These are phyloP conservation scores for Drosophila melanogaster DNA, from an alignment of 1,140 invertebrate genomes.

Conservation along the genomic window DNA sequence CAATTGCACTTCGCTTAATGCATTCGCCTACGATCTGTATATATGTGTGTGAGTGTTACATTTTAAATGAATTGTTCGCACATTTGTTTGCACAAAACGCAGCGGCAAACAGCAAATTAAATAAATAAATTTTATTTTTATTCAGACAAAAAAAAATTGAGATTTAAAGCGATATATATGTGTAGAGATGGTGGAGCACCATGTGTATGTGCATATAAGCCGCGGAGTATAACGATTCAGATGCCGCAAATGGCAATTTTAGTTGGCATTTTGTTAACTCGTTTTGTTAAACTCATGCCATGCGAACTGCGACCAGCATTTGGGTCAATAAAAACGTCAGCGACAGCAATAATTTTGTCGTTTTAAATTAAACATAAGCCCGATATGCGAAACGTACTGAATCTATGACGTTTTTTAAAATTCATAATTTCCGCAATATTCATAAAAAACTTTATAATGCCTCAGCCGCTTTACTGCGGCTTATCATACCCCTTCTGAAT, in stretches of 20 bases:
- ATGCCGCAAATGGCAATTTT: slow-evolving; percentile 64
- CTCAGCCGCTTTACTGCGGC: slow-evolving; percentile 24
- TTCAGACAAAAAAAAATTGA: slow-evolving; percentile 31
- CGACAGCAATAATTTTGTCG: slow-evolving; percentile 57
- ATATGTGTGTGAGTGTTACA: slow-evolving; percentile 52
- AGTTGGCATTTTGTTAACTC: slow-evolving; percentile 60
- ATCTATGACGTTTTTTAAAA: slow-evolving; percentile 59
- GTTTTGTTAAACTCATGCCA: slow-evolving; percentile 13
- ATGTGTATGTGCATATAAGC: slow-evolving; percentile 3
- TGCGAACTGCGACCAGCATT: slow-evolving; percentile 18
- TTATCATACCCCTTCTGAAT: slow-evolving; percentile 51
- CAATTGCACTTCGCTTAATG: slow-evolving; percentile 17
- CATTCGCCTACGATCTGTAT: slow-evolving; percentile 7
- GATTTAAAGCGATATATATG: slow-evolving; percentile 32
- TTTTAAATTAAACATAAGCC: slow-evolving; percentile 67
- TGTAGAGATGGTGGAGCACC: neutral
- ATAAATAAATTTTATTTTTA: slow-evolving; percentile 72
- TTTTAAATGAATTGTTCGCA: slow-evolving; percentile 80
- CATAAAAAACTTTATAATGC: slow-evolving; percentile 42
- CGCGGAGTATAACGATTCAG: slow-evolving; percentile 35
- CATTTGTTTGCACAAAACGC: slow-evolving; percentile 68
- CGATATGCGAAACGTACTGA: neutral
- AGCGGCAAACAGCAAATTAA: slow-evolving; percentile 71
- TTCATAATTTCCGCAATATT: slow-evolving; percentile 64
- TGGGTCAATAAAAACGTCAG: slow-evolving; percentile 78